Evolutionary conservation across 2,797 vertebrate genomes (phyloP).

Genomic region (Micropoecilia bifurca): DNA sequence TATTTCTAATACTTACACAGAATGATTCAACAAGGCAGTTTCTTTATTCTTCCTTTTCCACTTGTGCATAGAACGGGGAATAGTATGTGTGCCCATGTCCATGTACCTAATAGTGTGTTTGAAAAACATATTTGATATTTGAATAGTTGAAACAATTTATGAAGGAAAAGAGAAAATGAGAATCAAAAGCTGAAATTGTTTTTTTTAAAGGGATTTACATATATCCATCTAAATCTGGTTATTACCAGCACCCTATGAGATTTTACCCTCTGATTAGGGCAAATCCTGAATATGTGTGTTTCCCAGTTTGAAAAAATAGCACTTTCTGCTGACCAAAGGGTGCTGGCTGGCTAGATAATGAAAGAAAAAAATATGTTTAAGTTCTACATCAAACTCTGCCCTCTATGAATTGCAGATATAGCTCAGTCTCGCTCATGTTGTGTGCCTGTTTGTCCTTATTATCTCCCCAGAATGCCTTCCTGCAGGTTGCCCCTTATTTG

Average conservation of each 20-base stretch:
- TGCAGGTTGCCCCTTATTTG: conserved; percentile 57
- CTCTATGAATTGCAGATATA: conserved; percentile 35
- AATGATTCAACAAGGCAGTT: conserved; percentile 37
- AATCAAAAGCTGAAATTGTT: not conserved
- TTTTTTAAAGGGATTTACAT: conserved; percentile 7
- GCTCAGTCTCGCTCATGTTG: conserved; percentile 21
- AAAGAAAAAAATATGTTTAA: conserved; percentile 19
- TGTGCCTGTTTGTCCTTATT: conserved; percentile 42
- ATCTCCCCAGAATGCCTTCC: conserved; percentile 40
- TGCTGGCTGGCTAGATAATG: conserved; percentile 12
- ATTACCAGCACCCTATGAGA: conserved; percentile 18
- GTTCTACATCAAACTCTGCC: conserved; percentile 35
- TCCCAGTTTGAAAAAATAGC: conserved; percentile 42
- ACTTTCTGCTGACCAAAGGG: conserved; percentile 12
- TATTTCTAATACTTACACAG: conserved; percentile 22
- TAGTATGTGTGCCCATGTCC: not conserved
- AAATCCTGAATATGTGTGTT: conserved; percentile 21
- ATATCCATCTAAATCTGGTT: conserved; percentile 28
- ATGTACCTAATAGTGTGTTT: conserved; percentile 5
- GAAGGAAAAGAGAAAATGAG: not conserved
- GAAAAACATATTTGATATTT: conserved; percentile 26
- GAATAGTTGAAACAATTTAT: conserved; percentile 34
- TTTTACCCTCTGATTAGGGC: conserved; percentile 23
- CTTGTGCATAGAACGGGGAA: conserved; percentile 17
- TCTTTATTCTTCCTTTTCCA: conserved; percentile 24